These are phyloP conservation scores for Daboia siamensis DNA, from an alignment of 2,113 vertebrate species.

Conservation along the genomic window DNA sequence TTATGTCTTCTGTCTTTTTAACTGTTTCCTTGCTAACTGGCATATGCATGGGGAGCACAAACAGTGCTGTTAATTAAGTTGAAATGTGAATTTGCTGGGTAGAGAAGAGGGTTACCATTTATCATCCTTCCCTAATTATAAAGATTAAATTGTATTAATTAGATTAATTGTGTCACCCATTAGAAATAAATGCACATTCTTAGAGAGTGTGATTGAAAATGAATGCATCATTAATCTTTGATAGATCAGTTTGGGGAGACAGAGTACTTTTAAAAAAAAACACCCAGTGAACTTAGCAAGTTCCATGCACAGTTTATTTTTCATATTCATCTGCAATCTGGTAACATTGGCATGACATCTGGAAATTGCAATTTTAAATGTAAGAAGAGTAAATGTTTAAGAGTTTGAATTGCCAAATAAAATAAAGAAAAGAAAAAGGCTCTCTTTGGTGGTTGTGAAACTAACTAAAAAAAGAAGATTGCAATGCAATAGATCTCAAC, in stretches of 20 bases:
- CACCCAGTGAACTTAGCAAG: conserved; percentile 21
- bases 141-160: conserved; percentile 48
- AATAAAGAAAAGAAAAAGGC: too few relatives aligned
- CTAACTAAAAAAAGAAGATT: too few relatives aligned
- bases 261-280: conserved; percentile 10
- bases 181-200: conserved; percentile 47
- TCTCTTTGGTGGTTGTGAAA: too few relatives aligned
- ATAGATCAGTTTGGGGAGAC: conserved; percentile 45
- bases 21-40: neutral
- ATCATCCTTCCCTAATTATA: conserved; percentile 10
- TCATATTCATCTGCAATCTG: neutral
- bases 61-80: neutral
- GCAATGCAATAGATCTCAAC: too few relatives aligned
- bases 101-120: neutral
- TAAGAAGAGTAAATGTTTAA: too few relatives aligned
- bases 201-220: conserved; percentile 34
- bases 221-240: conserved; percentile 57
- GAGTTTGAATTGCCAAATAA: too few relatives aligned
- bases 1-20: neutral
- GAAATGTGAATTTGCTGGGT: neutral
- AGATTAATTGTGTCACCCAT: conserved; percentile 39
- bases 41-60: neutral
- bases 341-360: too few relatives aligned
- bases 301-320: conserved; percentile 21
- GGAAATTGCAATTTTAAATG: too few relatives aligned